Base-by-base conservation (phyloP, 1,140 invertebrate genomes). In the Musca domestica region DNA sequence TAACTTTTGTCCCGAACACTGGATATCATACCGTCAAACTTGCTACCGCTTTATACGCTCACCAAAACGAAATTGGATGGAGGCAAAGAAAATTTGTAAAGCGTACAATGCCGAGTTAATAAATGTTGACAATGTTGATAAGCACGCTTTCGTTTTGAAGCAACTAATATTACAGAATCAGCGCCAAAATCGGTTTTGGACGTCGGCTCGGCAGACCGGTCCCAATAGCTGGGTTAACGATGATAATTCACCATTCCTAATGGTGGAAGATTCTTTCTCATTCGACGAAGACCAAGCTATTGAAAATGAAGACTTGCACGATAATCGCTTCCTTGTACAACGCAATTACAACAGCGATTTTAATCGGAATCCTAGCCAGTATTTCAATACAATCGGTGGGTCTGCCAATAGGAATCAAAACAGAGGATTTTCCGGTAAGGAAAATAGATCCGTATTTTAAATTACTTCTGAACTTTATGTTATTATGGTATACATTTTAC, bases 31-130 rank as follows among this genome's bases (percentile, higher is more conserved):
- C 76, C 85, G 89, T 70, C 86, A 90, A 56, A 89, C 89, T 0
- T 96, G 95, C 83, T 96, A 95, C 80, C 86, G 92, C 52, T 96
- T 96, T 76, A 91, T 94, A 2, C 92, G 93, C 73, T 95, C 92
- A 23, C 93, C 94, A 1, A 83, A 90, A 58, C 88, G 90, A 67
- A 87, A 87, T 23, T 86, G 92, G 74, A 88, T 90, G 67, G 92
- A 94, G 74, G 93, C 94, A 3, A 86, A 88, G 71, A 87, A 86
- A 75, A 91, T 92, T 69, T 96, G 95, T 81, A 88, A 91, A 81
- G 87, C 88, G 0, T 93, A 90, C 79, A 90, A 91, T 73, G 88
- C 92, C 17, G 92, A 96, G 76, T 79, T 98, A 41, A 83, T 92
- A 0, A 89, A 90, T 69, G 86, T 96, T 9, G 92, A 92, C 76